Percentiles rank a stretch among this genome's conserved stretches.
These are phyloP conservation scores for Gerris lacustris DNA, from an alignment of 2,888 invertebrate species.

Conservation along the genomic window DNA sequence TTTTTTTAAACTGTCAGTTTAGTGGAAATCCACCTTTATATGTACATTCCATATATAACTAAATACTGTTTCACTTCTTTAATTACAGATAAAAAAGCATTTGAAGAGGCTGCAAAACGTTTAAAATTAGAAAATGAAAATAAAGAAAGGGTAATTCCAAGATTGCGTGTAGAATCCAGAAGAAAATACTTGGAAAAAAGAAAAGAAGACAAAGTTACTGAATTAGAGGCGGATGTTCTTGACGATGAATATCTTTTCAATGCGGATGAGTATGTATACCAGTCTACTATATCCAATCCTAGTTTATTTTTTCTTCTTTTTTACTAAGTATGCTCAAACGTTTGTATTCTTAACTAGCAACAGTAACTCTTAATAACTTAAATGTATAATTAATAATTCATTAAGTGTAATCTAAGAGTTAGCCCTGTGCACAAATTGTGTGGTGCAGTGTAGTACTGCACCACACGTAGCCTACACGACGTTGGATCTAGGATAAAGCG, in stretches of 20 bases:
- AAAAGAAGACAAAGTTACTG: slow-evolving; percentile 89
- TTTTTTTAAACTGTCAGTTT: too few relatives aligned
- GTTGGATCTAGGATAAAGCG: too few relatives aligned
- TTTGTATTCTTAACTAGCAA: not conserved
- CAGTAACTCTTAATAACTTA: too few relatives aligned
- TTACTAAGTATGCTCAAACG: not conserved
- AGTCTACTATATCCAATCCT: not conserved
- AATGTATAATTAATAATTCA: too few relatives aligned
- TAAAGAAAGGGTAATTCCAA: slow-evolving; percentile 72
- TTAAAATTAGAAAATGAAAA: slow-evolving; percentile 70
- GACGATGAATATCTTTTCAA: slow-evolving; percentile 95
- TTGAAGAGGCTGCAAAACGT: slow-evolving; percentile 80
- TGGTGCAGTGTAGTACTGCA: too few relatives aligned
- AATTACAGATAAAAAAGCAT: slow-evolving; percentile 53
- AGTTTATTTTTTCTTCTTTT: slow-evolving; percentile 1
- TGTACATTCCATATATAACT: too few relatives aligned
- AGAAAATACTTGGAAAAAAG: slow-evolving; percentile 89
- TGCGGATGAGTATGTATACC: slow-evolving; percentile 59
- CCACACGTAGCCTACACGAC: too few relatives aligned
- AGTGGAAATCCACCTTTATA: too few relatives aligned
- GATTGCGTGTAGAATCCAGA: slow-evolving; percentile 78
- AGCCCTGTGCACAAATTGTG: too few relatives aligned
- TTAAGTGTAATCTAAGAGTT: too few relatives aligned
- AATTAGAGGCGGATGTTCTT: slow-evolving; percentile 83
- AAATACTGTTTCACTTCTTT: slow-evolving; percentile 25